A percentile compares a stretch with the other conserved stretches of the same genome.
phyloP scores from a whole-genome alignment of 2,888 invertebrate genomes.

The Ditylenchus weischeri region DNA sequence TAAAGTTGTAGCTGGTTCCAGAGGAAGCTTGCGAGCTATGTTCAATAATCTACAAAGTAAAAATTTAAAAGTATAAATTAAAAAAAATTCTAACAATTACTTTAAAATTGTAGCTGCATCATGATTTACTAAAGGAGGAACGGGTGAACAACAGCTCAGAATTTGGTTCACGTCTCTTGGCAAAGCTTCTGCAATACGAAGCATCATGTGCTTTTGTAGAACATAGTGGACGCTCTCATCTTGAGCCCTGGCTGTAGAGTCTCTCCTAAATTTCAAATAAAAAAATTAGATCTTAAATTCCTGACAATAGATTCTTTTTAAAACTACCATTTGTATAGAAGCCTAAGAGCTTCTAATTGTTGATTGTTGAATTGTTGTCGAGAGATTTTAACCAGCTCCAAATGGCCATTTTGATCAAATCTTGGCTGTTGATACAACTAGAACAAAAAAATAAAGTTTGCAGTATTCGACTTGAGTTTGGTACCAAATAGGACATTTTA shows the following conservation, averaged over 20 bases:
- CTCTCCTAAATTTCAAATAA: conserved; percentile 76
- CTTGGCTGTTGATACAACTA: conserved; percentile 78
- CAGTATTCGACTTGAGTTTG: neutral
- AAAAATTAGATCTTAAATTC: no score
- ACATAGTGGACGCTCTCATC: conserved; percentile 91
- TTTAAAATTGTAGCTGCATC: conserved; percentile 41
- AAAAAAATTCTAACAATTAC: conserved; percentile 26
- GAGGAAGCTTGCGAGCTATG: neutral
- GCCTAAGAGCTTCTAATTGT: conserved; percentile 69
- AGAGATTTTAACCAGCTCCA: conserved; percentile 70
- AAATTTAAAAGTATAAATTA: neutral
- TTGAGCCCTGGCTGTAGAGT: conserved; percentile 75
- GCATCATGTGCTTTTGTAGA: conserved; percentile 89
- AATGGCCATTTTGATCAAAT: conserved; percentile 70
- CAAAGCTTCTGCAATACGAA: conserved; percentile 76
- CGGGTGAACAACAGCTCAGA: conserved; percentile 84
- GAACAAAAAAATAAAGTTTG: conserved; percentile 32
- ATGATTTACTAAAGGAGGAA: conserved; percentile 73
- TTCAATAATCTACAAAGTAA: neutral
- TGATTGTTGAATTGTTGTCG: conserved; percentile 72
- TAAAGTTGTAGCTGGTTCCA: neutral
- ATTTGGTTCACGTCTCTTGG: conserved; percentile 68
- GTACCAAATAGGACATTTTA: conserved; percentile 10
- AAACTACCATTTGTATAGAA: conserved; percentile 62
- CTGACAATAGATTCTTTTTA: no score